phyloP scores from a whole-genome alignment of 2,797 vertebrate genomes.

The Phalloptychus januarius region DNA sequence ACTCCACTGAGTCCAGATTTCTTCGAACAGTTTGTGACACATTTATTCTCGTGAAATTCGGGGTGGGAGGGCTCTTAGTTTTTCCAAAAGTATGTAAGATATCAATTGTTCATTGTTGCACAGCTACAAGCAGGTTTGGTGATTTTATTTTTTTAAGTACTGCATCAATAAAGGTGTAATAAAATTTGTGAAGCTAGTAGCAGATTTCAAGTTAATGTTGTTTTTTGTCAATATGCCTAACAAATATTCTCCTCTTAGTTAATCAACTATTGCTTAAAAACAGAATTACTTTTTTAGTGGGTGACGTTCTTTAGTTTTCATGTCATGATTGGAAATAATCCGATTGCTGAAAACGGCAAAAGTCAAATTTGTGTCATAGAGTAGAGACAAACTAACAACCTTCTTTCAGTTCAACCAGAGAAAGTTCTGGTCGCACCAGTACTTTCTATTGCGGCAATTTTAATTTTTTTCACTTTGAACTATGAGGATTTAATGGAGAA shows the following conservation, averaged over 20 bases:
- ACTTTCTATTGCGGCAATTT: not conserved
- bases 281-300: not conserved
- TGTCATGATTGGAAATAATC: not conserved
- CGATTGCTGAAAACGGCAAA: not conserved
- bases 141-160: not conserved
- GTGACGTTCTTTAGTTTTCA: not conserved
- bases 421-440: not conserved
- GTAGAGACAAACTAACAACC: not conserved
- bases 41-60: no score
- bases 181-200: not conserved
- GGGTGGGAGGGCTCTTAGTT: not conserved
- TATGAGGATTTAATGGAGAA: not conserved
- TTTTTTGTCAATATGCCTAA: not conserved
- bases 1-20: no score
- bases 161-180: not conserved
- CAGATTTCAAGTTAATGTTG: not conserved
- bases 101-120: not conserved
- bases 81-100: not conserved
- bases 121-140: not conserved
- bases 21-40: no score
- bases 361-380: not conserved
- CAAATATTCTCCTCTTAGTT: not conserved
- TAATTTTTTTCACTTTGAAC: not conserved
- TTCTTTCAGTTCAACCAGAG: not conserved
- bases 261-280: not conserved